Evolutionary conservation across 1,140 invertebrate genomes (phyloP), one percentile per base, ranked within the genome.

Genomic region (roundworm (Caenorhabditis elegans)): DNA sequence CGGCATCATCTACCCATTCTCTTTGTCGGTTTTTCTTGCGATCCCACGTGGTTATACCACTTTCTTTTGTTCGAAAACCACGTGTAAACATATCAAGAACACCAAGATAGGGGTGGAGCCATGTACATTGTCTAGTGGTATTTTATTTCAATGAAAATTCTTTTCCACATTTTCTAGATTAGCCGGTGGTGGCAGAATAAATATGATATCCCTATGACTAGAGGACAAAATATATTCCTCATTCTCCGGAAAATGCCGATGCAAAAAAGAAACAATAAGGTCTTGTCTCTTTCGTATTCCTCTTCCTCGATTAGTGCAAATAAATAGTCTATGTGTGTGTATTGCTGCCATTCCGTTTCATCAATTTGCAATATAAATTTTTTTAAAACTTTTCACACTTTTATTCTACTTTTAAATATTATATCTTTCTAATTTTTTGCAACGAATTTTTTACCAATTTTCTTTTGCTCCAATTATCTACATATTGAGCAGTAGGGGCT

Each of bases 271-370:
- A 60, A 60, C 28, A 60, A 60, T 60, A 60, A 15, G 19, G 53
- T 53, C 22, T 53, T 10, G 24, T 53, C 22, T 53, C 15, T 24
- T 26, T 51, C 49, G 24, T 26, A 31, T 31, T 34, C 28, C 11
- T 26, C 49, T 26, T 53, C 19, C 19, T 55, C 53, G 53, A 60
- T 60, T 60, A 60, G 28, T 60, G 53, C 53, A 60, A 60, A 60
- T 60, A 60, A 60, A 60, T 60, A 60, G 53, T 51, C 19, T 51
- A 24, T 51, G 6, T 10, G 49, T n/a, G n/a, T n/a, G n/a, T n/a
- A n/a, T n/a, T n/a, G n/a, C n/a, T n/a, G n/a, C n/a, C n/a, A n/a
- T n/a, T n/a, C n/a, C n/a, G n/a, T n/a, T n/a, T n/a, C n/a, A n/a
- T n/a, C n/a, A n/a, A n/a, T n/a, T n/a, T n/a, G n/a, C n/a, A n/a